phyloP scores from a whole-genome alignment of 1,140 invertebrate genomes.

The Drosophila nasuta region DNA sequence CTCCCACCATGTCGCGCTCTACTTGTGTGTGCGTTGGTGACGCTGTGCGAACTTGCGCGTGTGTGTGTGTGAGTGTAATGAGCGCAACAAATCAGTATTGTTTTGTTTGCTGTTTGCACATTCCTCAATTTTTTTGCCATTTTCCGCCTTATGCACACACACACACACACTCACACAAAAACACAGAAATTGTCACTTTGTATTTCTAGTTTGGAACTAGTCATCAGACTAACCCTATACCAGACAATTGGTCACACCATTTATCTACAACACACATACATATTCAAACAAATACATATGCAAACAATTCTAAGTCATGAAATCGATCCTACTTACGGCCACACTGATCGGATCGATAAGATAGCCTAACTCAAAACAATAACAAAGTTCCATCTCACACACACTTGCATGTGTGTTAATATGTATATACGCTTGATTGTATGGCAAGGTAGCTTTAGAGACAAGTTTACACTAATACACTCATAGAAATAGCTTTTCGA shows the following conservation, averaged over 20 bases:
- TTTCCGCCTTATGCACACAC: conserved; percentile 41
- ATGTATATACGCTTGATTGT: no score
- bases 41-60: neutral
- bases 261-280: conserved; percentile 21
- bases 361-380: conserved; percentile 27
- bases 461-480: neutral
- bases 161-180: neutral
- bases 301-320: conserved; percentile 26
- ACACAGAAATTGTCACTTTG: conserved; percentile 17
- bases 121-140: conserved; percentile 45
- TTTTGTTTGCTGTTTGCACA: conserved; percentile 43
- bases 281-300: neutral
- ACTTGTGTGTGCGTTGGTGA: neutral
- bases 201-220: conserved; percentile 11
- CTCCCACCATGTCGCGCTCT: conserved; percentile 10
- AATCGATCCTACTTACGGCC: conserved; percentile 2
- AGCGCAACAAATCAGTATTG: conserved; percentile 47
- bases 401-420: neutral
- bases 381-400: conserved; percentile 1
- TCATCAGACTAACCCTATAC: conserved; percentile 18
- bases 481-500: neutral
- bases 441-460: neutral
- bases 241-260: conserved; percentile 35
- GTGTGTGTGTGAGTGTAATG: conserved; percentile 34
- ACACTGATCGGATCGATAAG: conserved; percentile 38